Base-by-base conservation (phyloP, 2,113 vertebrate genomes). In the Rynchops niger region DNA sequence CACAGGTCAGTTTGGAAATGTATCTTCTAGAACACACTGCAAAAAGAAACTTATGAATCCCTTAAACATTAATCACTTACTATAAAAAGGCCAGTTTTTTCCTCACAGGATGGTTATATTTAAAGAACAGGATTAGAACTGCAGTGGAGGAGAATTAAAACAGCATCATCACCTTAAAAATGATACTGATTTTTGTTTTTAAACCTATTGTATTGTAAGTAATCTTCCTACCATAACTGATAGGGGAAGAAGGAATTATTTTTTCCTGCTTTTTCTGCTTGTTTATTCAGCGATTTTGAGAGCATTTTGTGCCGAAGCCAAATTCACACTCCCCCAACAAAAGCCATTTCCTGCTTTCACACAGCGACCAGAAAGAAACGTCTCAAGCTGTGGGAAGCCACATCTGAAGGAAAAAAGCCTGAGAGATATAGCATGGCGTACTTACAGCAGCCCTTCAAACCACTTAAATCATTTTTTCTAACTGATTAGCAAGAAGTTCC, bases 301-400 rank as follows among this genome's bases (percentile, higher is more conserved):
- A 69, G 65, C 63, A 45, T 89, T 92, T 80, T 96, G 95, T 91
- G 89, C 82, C 91, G 87, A 73, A 94, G 91, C 93, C 93, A 95
- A 91, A 88, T 81, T 95, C 95, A 70, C 91, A 85, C 93, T 93
- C 87, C 93, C 86, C 50, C 84, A 65, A 77, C 93, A 95, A 95
- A 97, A 91, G 87, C 91, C 89, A 83, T 95, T 95, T 97, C 97
- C 97, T 96, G 95, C 96, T 97, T 92, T 95, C 87, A 92, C 91
- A 82, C 89, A 94, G 91, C 66, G 87, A 90, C 36, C 61, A 86
- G 80, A 52, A 67, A 91, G 88, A 80, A 89, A 91, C 14, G 21
- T 91, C 94, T 95, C 76, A 73, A 95, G 93, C 95, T 94, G 95
- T 82, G 95, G 93, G 91, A 95, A 97, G 89, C 96, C 95, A 95